phyloP scores from a whole-genome alignment of 92 coral and sea anemone species.

The Meandrina meandrites region DNA sequence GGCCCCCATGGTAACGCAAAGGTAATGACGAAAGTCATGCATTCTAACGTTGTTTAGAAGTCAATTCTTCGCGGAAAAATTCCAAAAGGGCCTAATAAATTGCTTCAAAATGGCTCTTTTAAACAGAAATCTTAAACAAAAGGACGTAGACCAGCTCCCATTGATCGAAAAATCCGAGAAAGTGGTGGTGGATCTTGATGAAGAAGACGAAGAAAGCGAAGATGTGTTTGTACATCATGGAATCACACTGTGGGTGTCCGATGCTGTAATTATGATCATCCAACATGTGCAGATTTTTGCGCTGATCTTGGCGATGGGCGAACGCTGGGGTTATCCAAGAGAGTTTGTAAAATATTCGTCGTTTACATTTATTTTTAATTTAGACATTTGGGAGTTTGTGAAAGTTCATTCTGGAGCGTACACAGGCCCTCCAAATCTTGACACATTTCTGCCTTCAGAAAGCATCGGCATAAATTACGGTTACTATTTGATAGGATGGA shows the following conservation, averaged over 20 bases:
- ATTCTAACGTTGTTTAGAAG: conserved; percentile 66
- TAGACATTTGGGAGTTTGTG: conserved; percentile 95
- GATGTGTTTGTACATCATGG: conserved; percentile 92
- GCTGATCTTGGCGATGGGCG: conserved; percentile 83
- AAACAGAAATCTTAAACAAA: conserved; percentile 87
- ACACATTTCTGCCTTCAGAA: conserved; percentile 68
- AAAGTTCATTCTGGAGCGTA: conserved; percentile 75
- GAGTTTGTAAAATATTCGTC: conserved; percentile 76
- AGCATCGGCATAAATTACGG: conserved; percentile 75
- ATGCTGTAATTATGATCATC: conserved; percentile 86
- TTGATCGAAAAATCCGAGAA: conserved; percentile 78
- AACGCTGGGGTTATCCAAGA: conserved; percentile 96
- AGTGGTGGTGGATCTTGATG: conserved; percentile 88
- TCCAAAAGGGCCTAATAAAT: conserved; percentile 4
- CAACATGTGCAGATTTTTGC: conserved; percentile 98
- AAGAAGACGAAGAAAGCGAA: conserved; percentile 71
- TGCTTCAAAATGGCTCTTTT: conserved; percentile 86
- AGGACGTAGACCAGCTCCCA: conserved; percentile 82
- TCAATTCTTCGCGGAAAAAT: conserved; percentile 1
- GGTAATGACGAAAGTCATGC: conserved; percentile 58
- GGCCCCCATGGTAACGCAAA: conserved; percentile 93
- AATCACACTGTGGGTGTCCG: conserved; percentile 97
- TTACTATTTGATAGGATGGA: conserved; percentile 89
- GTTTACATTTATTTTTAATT: conserved; percentile 74
- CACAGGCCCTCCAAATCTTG: conserved; percentile 67